phyloP scores from a whole-genome alignment of 2,113 vertebrate genomes.

The Rhodinocichla rosea region DNA sequence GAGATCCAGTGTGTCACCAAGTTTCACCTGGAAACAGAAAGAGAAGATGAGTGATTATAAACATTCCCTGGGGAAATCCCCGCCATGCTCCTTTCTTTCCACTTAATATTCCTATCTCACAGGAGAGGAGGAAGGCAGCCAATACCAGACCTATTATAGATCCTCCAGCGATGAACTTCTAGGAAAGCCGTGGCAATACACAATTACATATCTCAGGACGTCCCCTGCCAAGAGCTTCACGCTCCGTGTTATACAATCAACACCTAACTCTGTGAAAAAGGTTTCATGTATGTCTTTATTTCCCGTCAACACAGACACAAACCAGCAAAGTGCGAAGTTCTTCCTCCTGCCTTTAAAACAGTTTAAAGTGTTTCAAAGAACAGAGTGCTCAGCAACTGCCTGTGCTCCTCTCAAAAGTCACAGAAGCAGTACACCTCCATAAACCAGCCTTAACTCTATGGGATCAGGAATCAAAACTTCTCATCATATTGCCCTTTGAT shows the following conservation, averaged over 20 bases:
- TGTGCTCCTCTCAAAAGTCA: not conserved
- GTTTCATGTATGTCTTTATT: not conserved
- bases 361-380: not conserved
- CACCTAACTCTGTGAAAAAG: not conserved
- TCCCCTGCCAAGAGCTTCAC: not conserved
- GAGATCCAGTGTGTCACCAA: constrained; percentile 89
- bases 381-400: not conserved
- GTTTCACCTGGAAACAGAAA: constrained; percentile 82
- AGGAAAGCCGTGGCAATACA: not conserved
- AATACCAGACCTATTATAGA: not conserved
- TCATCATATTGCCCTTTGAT: not conserved
- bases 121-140: not conserved
- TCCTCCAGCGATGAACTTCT: not conserved
- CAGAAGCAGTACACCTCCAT: not conserved
- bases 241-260: not conserved
- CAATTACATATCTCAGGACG: not conserved
- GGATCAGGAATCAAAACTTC: not conserved
- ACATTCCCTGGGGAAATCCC: not conserved
- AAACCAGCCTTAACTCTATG: not conserved
- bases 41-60: not conserved
- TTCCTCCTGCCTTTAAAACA: not conserved
- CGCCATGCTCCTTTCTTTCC: not conserved
- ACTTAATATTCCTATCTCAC: not conserved
- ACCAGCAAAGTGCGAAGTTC: not conserved
- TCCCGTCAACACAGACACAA: not conserved